Evolutionary conservation across 1,140 invertebrate genomes (phyloP).

Genomic region (Pachypeltis micranthus): DNA sequence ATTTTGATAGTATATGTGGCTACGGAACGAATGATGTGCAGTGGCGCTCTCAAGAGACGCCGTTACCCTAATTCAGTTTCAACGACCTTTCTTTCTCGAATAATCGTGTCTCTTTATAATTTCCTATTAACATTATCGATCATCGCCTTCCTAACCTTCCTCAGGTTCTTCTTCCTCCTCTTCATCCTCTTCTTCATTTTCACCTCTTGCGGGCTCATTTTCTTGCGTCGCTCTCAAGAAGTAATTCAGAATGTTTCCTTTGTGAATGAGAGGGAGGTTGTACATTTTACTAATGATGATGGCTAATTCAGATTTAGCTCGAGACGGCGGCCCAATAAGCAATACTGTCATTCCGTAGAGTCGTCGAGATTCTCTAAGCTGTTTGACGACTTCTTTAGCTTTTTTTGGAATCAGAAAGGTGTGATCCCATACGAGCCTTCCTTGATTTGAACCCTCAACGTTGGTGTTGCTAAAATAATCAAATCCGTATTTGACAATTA

Average conservation of each 20-base stretch:
- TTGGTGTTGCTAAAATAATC: too few relatives aligned
- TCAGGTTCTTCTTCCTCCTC: background rate
- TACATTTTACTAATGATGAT: conserved; percentile 7
- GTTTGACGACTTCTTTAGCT: background rate
- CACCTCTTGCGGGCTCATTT: background rate
- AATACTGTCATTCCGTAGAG: background rate
- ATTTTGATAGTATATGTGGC: too few relatives aligned
- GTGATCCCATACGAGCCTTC: background rate
- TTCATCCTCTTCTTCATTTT: conserved; percentile 7
- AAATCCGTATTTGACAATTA: too few relatives aligned
- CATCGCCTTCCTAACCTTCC: background rate
- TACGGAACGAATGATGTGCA: too few relatives aligned
- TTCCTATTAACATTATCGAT: too few relatives aligned
- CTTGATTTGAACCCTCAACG: background rate
- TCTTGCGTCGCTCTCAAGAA: conserved; percentile 8
- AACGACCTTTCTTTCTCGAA: too few relatives aligned
- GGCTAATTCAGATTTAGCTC: background rate
- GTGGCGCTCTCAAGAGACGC: too few relatives aligned
- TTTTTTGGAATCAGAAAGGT: background rate
- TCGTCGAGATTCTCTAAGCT: background rate
- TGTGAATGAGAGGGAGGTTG: background rate
- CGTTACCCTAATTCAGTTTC: too few relatives aligned
- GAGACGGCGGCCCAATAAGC: background rate
- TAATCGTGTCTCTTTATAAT: too few relatives aligned
- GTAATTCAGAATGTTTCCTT: background rate